Conservation (phyloP, 2,113 vertebrate species). For the Elgaria multicarinata region DNA sequence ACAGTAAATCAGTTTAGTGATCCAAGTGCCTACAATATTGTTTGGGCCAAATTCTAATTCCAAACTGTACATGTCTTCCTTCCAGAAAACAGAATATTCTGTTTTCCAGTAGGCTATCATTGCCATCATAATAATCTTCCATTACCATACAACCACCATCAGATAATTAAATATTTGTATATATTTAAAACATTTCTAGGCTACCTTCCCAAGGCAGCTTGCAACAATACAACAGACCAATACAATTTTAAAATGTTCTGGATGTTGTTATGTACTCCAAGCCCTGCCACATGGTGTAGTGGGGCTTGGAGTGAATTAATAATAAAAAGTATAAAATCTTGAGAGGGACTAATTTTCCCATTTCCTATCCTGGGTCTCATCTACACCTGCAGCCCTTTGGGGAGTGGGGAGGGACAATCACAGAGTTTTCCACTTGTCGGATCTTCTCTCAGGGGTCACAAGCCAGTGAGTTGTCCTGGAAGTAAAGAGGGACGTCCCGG, state of each 20-base stretch:
- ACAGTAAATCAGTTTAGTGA: not conserved
- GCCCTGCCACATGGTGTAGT: not conserved
- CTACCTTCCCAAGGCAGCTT: no score
- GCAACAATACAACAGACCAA: no score
- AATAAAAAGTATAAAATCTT: not conserved
- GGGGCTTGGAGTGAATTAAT: not conserved
- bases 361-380: not conserved
- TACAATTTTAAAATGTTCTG: not conserved
- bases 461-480: no score
- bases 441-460: no score
- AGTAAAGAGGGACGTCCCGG: no score
- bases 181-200: no score
- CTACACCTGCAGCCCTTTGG: no score
- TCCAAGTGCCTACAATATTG: not conserved
- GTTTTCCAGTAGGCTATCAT: not conserved
- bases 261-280: not conserved
- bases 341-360: not conserved
- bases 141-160: no score
- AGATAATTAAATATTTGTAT: not conserved
- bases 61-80: not conserved
- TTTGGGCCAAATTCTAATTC: not conserved
- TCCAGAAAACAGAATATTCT: not conserved
- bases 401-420: no score
- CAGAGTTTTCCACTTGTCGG: no score
- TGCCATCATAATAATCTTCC: not conserved